These are phyloP conservation scores for Dermolepida albohirtum DNA, from an alignment of 2,888 invertebrate species.

Conservation along the genomic window DNA sequence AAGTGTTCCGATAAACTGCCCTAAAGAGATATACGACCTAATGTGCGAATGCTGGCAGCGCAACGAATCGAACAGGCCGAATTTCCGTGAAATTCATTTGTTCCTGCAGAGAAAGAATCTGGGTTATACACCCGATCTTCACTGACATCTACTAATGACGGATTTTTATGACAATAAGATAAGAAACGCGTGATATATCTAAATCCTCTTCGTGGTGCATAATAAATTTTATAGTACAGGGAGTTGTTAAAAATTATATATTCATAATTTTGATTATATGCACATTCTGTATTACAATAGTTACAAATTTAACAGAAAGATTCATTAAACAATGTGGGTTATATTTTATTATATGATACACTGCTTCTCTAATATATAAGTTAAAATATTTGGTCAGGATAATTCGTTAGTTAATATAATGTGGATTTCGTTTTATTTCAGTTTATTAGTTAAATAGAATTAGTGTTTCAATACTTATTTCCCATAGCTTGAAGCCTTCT, in stretches of 20 bases:
- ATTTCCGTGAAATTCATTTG: conserved; percentile 86
- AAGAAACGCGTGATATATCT: conserved; percentile 57
- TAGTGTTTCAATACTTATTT: too few relatives aligned
- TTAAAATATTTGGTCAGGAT: too few relatives aligned
- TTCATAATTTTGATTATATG: too few relatives aligned
- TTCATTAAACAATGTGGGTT: too few relatives aligned
- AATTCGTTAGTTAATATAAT: too few relatives aligned
- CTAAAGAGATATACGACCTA: conserved; percentile 86
- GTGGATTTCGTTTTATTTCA: too few relatives aligned
- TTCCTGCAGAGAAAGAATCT: conserved; percentile 85
- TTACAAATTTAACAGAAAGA: too few relatives aligned
- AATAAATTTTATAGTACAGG: conserved; percentile 27
- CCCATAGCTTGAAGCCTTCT: too few relatives aligned
- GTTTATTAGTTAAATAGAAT: too few relatives aligned
- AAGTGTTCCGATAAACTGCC: conserved; percentile 80
- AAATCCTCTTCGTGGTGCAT: conserved; percentile 21
- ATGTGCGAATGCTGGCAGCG: conserved; percentile 91
- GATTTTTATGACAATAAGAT: conserved; percentile 57
- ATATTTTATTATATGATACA: too few relatives aligned
- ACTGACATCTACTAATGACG: conserved; percentile 57
- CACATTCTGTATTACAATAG: too few relatives aligned
- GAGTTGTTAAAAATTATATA: conserved; percentile 12
- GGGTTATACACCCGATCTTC: conserved; percentile 65
- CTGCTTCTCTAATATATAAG: too few relatives aligned
- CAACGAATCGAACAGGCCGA: conserved; percentile 80